Conservation (phyloP, 2,888 invertebrate genomes). For the Platycheirus albimanus region DNA sequence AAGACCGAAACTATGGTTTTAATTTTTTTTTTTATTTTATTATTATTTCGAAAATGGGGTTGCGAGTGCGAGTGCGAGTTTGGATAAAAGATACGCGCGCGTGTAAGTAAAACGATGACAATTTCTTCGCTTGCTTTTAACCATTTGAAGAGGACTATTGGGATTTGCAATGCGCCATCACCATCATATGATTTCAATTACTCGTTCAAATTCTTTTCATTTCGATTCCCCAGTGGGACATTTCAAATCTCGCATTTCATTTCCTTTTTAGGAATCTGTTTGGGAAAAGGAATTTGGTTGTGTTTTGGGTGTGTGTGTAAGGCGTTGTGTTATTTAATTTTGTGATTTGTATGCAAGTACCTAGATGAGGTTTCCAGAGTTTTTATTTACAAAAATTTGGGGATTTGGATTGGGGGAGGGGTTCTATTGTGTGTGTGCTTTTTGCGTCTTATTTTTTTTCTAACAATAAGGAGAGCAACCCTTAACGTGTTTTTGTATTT, state of each 20-base stretch:
- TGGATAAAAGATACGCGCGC: background rate
- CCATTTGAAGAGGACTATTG: conserved; percentile 44
- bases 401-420: too few relatives aligned
- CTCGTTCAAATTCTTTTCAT: conserved; percentile 29
- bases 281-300: background rate
- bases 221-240: conserved; percentile 34
- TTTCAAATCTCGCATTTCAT: conserved; percentile 32
- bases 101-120: conserved; percentile 13
- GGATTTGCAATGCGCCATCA: conserved; percentile 32
- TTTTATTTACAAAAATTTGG: too few relatives aligned
- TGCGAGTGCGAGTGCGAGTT: background rate
- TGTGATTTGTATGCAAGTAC: conserved; percentile 12
- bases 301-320: too few relatives aligned
- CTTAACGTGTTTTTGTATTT: too few relatives aligned
- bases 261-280: conserved; percentile 7
- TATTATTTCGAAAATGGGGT: too few relatives aligned
- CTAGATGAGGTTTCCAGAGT: background rate
- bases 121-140: background rate
- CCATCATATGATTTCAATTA: conserved; percentile 55
- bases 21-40: background rate
- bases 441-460: too few relatives aligned
- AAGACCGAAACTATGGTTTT: background rate
- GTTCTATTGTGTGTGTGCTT: too few relatives aligned
- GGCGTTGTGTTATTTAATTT: conserved; percentile 23
- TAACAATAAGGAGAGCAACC: too few relatives aligned